These are phyloP conservation scores for Rhynchopsitta pachyrhyncha DNA, from an alignment of 2,113 vertebrate species.

Conservation along the genomic window DNA sequence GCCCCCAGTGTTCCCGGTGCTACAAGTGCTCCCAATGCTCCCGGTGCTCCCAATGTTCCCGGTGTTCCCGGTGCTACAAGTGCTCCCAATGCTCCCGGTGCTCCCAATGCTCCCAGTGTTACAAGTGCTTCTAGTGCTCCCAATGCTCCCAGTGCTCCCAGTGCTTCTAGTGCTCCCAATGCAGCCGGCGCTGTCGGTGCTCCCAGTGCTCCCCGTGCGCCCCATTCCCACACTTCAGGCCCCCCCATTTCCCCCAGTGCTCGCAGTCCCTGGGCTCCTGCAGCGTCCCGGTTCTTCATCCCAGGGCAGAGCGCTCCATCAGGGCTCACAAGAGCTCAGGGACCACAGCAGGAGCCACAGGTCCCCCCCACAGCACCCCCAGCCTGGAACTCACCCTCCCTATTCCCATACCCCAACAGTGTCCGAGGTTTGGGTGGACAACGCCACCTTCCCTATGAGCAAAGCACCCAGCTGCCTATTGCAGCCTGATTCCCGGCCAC, in stretches of 20 bases:
- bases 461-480: neutral
- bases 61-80: accelerated
- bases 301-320: accelerated
- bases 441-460: neutral
- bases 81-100: neutral
- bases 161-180: no score
- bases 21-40: neutral
- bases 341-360: accelerated
- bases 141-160: neutral
- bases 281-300: accelerated
- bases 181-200: neutral
- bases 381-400: no score
- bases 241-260: neutral
- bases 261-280: neutral
- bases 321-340: accelerated
- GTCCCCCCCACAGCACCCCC: neutral
- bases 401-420: accelerated
- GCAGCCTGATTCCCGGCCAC: neutral
- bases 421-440: accelerated
- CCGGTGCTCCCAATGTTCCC: no score
- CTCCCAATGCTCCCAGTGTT: no score
- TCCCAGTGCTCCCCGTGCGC: neutral
- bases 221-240: neutral
- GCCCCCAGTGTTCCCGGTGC: neutral
- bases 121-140: no score